A percentile compares a stretch with the other conserved stretches of the same genome.
phyloP scores from a whole-genome alignment of 2,797 vertebrate genomes.

The Molothrus aeneus region DNA sequence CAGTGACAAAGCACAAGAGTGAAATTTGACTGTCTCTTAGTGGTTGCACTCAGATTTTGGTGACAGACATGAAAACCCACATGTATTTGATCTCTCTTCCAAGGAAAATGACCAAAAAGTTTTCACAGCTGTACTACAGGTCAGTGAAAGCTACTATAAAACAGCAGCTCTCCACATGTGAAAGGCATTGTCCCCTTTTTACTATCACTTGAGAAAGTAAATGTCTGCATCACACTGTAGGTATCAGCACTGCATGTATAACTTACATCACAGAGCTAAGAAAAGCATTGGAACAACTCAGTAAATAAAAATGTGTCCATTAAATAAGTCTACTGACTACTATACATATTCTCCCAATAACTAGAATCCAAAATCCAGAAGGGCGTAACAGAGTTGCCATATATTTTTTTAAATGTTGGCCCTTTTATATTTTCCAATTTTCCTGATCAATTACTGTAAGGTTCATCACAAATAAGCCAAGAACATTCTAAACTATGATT shows the following conservation, averaged over 20 bases:
- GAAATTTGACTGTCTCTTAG: not conserved
- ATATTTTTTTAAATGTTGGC: not conserved
- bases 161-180: not conserved
- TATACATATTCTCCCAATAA: not conserved
- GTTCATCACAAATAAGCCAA: not conserved
- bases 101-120: not conserved
- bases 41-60: not conserved
- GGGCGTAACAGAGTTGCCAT: not conserved
- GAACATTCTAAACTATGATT: slow-evolving; percentile 20
- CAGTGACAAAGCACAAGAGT: not conserved
- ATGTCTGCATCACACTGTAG: not conserved
- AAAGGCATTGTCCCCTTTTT: not conserved
- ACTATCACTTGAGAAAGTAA: not conserved
- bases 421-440: not conserved
- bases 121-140: not conserved
- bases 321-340: not conserved
- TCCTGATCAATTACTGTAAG: not conserved
- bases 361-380: not conserved
- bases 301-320: not conserved
- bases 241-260: not conserved
- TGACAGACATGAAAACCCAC: not conserved
- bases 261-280: not conserved
- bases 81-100: not conserved
- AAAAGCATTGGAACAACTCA: not conserved
- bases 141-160: not conserved